phyloP scores from a whole-genome alignment of 2,113 vertebrate genomes.

The Cisticola juncidis region DNA sequence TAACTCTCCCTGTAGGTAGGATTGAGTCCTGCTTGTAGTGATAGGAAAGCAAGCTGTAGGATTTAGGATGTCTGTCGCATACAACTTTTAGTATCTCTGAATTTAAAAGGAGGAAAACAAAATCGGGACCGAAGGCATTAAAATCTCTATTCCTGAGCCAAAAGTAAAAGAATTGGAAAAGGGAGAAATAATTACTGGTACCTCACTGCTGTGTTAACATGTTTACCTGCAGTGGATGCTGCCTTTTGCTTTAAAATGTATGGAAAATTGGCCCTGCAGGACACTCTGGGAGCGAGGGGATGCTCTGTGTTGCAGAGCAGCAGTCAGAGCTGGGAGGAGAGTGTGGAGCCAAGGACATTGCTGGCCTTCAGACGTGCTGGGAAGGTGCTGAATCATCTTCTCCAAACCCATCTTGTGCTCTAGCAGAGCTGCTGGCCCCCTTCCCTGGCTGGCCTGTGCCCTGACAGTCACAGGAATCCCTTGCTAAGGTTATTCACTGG shows the following conservation, averaged over 20 bases:
- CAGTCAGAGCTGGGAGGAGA: background rate
- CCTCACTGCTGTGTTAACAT: background rate
- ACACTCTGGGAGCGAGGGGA: accelerated
- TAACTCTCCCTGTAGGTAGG: constrained; percentile 11
- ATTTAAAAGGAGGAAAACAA: background rate
- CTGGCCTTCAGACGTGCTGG: background rate
- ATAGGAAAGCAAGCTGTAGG: background rate
- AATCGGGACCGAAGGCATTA: background rate
- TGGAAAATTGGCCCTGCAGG: background rate
- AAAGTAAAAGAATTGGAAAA: background rate
- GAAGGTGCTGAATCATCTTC: constrained; percentile 40
- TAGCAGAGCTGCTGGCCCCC: background rate
- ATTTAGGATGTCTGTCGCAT: background rate
- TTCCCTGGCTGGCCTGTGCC: background rate
- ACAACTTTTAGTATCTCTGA: background rate
- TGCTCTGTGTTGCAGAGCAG: background rate
- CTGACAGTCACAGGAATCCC: background rate
- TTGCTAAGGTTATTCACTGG: background rate
- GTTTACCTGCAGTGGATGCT: background rate
- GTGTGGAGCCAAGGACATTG: background rate
- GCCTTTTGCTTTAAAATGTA: background rate
- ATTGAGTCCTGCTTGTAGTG: background rate
- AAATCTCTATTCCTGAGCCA: background rate
- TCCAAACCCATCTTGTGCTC: background rate
- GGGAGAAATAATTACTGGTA: background rate